These are phyloP conservation scores for Enoplosus armatus DNA, from an alignment of 2,797 vertebrate species.

Conservation along the genomic window DNA sequence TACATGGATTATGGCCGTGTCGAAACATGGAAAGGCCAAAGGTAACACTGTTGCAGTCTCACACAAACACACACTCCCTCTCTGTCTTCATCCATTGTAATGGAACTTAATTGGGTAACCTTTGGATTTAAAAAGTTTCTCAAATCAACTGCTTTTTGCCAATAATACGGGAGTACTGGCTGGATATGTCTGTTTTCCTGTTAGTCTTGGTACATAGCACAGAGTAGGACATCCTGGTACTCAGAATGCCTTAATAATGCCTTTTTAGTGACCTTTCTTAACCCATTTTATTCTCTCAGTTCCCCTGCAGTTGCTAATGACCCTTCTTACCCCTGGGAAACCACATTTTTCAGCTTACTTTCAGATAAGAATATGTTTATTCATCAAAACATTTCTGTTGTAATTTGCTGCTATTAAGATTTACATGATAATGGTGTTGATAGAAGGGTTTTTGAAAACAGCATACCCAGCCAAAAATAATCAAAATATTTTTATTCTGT, in stretches of 20 bases:
- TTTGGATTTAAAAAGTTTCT: constrained; percentile 33
- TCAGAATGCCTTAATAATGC: constrained; percentile 14
- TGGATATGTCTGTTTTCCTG: constrained; percentile 9
- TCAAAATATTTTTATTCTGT: not conserved
- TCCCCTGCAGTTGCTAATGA: constrained; percentile 34
- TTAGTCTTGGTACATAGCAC: not conserved
- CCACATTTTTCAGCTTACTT: constrained; percentile 1
- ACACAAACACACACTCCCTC: constrained; percentile 17
- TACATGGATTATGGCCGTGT: constrained; percentile 86
- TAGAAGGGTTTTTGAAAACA: not conserved
- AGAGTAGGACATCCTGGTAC: constrained; percentile 37
- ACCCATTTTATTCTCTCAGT: constrained; percentile 20
- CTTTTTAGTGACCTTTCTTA: constrained; percentile 29
- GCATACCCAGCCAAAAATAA: not conserved
- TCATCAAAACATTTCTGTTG: constrained; percentile 41
- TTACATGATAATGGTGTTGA: constrained; percentile 20
- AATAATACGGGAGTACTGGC: not conserved
- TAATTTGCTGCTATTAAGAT: constrained; percentile 44
- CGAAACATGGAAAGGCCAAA: constrained; percentile 83
- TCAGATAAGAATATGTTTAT: constrained; percentile 49
- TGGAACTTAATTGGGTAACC: constrained; percentile 27
- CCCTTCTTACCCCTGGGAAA: constrained; percentile 20
- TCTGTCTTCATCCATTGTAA: constrained; percentile 35
- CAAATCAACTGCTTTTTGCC: constrained; percentile 28
- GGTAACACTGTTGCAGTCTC: constrained; percentile 66